These are phyloP conservation scores for Sesia apiformis DNA, from an alignment of 2,888 invertebrate species.

Conservation along the genomic window DNA sequence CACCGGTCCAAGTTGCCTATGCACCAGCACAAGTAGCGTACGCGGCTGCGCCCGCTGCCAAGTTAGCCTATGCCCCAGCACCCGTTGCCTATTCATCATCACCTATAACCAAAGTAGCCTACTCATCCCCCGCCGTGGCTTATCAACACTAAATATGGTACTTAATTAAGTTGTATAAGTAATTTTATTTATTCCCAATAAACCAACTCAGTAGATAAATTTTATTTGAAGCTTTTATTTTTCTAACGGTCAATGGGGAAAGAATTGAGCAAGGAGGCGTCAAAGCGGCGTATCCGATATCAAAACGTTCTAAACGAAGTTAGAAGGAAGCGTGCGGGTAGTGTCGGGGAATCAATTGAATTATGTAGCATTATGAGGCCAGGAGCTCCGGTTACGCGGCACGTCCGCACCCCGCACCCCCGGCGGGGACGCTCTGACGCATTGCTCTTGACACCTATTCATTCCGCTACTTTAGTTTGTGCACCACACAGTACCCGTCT, in stretches of 20 bases:
- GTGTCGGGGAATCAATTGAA: conserved; percentile 72
- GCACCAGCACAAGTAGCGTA: conserved; percentile 8
- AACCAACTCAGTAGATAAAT: conserved; percentile 31
- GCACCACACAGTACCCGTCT: conserved; percentile 17
- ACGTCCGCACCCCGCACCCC: conserved; percentile 39
- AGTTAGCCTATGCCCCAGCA: conserved; percentile 19
- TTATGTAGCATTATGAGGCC: conserved; percentile 69
- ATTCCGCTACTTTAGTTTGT: conserved; percentile 50
- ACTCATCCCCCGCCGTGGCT: conserved; percentile 47
- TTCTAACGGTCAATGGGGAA: conserved; percentile 30
- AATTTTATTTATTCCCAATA: conserved; percentile 43
- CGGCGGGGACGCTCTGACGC: conserved; percentile 46
- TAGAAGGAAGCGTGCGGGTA: conserved; percentile 67
- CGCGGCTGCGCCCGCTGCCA: conserved; percentile 14
- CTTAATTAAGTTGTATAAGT: conserved; percentile 10
- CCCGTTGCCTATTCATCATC: conserved; percentile 3
- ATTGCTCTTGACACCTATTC: conserved; percentile 66
- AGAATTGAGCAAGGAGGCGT: conserved; percentile 60
- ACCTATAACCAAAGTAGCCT: conserved; percentile 37
- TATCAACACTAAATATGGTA: conserved; percentile 51
- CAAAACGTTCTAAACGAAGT: conserved; percentile 71
- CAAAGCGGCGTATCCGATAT: conserved; percentile 69
- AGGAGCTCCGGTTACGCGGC: conserved; percentile 62
- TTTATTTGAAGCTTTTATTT: conserved; percentile 32
- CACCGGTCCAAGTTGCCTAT: neutral